Evolutionary conservation across 2,797 vertebrate species (phyloP).

Genomic region (Todus mexicanus): DNA sequence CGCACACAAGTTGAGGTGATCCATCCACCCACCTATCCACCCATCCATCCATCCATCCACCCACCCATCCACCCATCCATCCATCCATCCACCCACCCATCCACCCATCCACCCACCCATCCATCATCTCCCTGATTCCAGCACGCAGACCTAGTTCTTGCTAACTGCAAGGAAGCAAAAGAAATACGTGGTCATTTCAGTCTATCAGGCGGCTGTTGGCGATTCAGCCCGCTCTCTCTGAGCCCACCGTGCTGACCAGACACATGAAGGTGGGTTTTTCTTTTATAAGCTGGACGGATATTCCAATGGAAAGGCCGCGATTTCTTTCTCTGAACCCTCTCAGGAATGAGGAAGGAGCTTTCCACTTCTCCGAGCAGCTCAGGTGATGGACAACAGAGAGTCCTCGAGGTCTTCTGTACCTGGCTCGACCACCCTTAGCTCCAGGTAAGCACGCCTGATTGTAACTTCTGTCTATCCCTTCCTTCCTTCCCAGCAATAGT

Average conservation of each 20-base stretch:
- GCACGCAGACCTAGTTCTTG: background rate
- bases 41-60: too few relatives aligned
- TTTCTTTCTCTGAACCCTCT: background rate
- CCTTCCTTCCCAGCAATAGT: background rate
- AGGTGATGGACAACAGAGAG: background rate
- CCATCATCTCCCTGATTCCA: fast-evolving
- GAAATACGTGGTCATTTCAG: background rate
- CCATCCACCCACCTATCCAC: background rate
- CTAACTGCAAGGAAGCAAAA: background rate
- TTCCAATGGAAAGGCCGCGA: background rate
- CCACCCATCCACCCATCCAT: too few relatives aligned
- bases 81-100: background rate
- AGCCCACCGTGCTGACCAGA: background rate
- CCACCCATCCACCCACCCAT: too few relatives aligned
- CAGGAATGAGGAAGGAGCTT: background rate
- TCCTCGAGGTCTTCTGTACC: background rate
- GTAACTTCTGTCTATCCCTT: too few relatives aligned
- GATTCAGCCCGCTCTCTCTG: background rate
- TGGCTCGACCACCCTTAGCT: background rate
- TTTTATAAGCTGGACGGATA: background rate
- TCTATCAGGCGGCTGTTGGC: background rate
- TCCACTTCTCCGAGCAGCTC: background rate
- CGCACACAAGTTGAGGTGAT: background rate
- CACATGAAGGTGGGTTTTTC: background rate
- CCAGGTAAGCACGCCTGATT: fast-evolving